Base-by-base conservation (phyloP, 2,797 vertebrate species). In the Carapus acus region DNA sequence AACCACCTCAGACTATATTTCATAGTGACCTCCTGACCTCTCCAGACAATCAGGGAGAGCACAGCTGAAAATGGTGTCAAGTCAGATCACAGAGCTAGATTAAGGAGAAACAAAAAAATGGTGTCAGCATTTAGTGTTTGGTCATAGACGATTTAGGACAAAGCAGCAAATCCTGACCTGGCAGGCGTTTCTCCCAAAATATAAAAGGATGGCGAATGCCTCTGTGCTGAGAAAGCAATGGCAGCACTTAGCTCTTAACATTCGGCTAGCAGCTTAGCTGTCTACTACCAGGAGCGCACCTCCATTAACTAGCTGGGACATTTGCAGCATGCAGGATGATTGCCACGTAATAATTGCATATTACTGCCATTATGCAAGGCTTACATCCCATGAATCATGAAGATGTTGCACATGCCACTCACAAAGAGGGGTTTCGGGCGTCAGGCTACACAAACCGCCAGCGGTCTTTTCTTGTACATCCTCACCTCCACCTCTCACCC, bases 401-500 rank as follows among this genome's bases (percentile, higher is more conserved):
- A 4, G 4, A 20, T 37, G 4, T 46, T 16, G 4, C 2, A 8
- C 33, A 24, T 29, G 18, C 22, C 20, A 31, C 46, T 31, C 13
- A 36, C 6, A 7, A 3, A 33, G 8, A 13, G 6, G 8, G 9
- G 31, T 33, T 11, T 33, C 3, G 31, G 16, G 49, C 20, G 15
- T 49, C 56, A 54, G 57, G 45, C n/a, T 4, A 18, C n/a, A 67
- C 27, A 40, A 8, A 51, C 41, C n/a, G n/a, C n/a, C n/a, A 16
- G 34, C 34, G 24, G 2, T 13, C 44, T 60, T 43, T 19, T n/a
- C 27, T 44, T 47, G 54, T 27, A 9, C 24, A 27, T 5, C 4
- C 5, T 5, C 4, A 27, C 24, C 24, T 27, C 24, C 4, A 27
- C 24, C 24, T 27, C 9, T 27, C 24, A 27, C 24, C n/a, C 24